Percentiles rank a stretch among this genome's conserved stretches.
phyloP scores from a whole-genome alignment of 2,113 vertebrate species.

The Hoplias malabaricus region DNA sequence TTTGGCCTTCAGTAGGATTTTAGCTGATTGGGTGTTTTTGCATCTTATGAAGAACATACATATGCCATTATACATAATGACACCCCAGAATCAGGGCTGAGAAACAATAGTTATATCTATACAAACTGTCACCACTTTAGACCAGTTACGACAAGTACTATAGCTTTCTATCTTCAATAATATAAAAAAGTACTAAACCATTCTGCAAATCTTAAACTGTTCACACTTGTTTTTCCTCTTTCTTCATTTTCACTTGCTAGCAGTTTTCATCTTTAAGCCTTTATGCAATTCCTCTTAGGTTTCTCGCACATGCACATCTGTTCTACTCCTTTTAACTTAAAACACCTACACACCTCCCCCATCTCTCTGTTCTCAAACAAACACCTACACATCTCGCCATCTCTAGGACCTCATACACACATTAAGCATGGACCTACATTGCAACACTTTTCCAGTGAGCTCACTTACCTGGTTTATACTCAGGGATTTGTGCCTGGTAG shows the following conservation, averaged over 20 bases:
- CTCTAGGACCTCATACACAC: constrained; percentile 9
- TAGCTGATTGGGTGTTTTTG: no score
- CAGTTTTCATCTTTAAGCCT: background rate
- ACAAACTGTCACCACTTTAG: no score
- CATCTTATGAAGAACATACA: no score
- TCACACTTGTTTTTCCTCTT: background rate
- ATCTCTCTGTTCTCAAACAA: constrained; percentile 2
- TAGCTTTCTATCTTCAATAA: no score
- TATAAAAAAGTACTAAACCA: no score
- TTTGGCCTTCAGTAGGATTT: no score
- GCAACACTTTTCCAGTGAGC: background rate
- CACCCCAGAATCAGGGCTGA: no score
- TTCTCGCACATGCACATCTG: background rate
- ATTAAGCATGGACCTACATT: background rate
- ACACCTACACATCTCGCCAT: background rate
- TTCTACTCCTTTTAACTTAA: background rate
- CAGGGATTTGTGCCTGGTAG: constrained; percentile 91
- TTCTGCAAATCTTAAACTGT: background rate
- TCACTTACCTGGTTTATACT: constrained; percentile 87
- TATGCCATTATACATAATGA: no score
- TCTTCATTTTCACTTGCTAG: no score
- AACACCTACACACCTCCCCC: constrained; percentile 19
- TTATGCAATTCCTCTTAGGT: background rate
- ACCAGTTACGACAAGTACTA: no score
- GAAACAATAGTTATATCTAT: no score